These are phyloP conservation scores for Phalanger gymnotis DNA, from an alignment of 2,797 vertebrate genomes.

Conservation along the genomic window DNA sequence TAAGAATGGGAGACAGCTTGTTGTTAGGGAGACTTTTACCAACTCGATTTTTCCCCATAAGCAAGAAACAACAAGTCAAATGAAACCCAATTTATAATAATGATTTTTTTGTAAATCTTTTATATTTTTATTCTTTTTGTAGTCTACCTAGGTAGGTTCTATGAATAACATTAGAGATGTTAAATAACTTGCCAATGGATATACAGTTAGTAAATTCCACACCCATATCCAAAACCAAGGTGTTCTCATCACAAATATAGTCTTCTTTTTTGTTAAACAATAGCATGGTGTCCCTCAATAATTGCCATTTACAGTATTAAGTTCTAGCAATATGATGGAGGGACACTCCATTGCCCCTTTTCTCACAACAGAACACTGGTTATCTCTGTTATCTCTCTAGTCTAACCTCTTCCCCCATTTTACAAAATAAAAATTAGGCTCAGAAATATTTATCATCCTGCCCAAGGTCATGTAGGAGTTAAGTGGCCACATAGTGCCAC, in stretches of 20 bases:
- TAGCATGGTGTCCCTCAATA: neutral
- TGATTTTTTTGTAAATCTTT: neutral
- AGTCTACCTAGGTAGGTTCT: neutral
- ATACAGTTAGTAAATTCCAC: neutral
- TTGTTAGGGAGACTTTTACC: neutral
- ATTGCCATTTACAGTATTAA: neutral
- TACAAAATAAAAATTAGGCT: neutral
- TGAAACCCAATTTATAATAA: neutral
- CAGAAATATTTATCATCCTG: neutral
- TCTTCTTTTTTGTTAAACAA: neutral
- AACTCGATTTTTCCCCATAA: neutral
- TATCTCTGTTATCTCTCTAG: neutral
- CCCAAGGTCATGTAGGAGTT: neutral
- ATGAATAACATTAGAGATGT: neutral
- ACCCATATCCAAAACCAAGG: neutral
- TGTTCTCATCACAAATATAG: neutral
- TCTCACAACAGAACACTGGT: neutral
- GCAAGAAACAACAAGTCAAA: neutral
- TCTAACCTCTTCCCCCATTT: neutral
- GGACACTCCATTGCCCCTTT: no score
- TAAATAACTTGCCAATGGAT: neutral
- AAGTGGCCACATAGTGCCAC: no score
- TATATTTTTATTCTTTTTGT: neutral
- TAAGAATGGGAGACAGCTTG: neutral
- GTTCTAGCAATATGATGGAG: neutral